These are phyloP conservation scores for Oophaga pumilio DNA, from an alignment of 2,113 vertebrate genomes.

Conservation along the genomic window DNA sequence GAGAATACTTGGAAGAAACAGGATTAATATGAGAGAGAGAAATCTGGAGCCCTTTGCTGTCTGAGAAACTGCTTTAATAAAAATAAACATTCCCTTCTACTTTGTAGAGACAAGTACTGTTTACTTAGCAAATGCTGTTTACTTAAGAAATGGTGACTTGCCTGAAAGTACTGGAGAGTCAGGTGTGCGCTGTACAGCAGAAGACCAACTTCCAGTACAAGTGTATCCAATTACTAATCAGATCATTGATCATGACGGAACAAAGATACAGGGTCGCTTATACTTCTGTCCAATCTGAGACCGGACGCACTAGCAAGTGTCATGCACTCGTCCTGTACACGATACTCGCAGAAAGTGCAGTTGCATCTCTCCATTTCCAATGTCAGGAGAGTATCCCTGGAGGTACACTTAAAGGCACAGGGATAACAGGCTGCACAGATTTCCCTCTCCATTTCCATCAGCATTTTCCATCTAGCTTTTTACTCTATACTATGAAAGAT, in stretches of 20 bases:
- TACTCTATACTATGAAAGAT: too few species aligned
- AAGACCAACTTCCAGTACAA: neutral
- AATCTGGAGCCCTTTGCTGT: slow-evolving; percentile 1
- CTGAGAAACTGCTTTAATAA: slow-evolving; percentile 38
- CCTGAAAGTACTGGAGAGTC: slow-evolving; percentile 24
- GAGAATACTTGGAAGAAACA: slow-evolving; percentile 16
- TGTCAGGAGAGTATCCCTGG: too few species aligned
- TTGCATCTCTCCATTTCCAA: neutral
- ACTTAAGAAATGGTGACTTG: slow-evolving; percentile 51
- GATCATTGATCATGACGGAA: neutral
- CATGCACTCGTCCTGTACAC: too few species aligned
- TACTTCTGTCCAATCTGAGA: too few species aligned
- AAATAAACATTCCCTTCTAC: slow-evolving; percentile 51
- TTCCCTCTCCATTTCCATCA: too few species aligned
- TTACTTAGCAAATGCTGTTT: slow-evolving; percentile 54
- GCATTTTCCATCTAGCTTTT: too few species aligned
- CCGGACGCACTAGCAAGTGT: too few species aligned
- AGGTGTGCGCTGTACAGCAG: slow-evolving; percentile 2
- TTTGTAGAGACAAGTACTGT: slow-evolving; percentile 38
- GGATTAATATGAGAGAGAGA: neutral
- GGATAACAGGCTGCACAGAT: too few species aligned
- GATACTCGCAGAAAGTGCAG: neutral
- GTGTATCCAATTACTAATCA: neutral
- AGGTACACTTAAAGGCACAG: too few species aligned
- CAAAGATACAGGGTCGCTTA: neutral